Conservation (phyloP, 2,113 vertebrate species). For the Centropus unirufus region DNA sequence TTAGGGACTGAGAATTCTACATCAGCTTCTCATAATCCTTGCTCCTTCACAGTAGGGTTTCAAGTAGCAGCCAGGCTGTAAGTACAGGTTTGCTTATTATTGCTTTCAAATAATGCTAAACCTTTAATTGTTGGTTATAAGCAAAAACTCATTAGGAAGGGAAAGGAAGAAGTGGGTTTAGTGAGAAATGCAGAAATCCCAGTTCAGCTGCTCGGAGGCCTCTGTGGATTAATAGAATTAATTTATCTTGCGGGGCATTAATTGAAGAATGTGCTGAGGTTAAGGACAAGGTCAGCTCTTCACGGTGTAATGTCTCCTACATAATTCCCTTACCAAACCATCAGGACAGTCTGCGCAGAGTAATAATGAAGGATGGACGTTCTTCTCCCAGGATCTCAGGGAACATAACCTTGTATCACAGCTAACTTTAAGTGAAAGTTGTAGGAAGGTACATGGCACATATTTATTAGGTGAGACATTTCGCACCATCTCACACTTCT, state of each 20-base stretch:
- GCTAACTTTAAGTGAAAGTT: neutral
- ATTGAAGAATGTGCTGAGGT: conserved; percentile 60
- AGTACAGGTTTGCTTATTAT: neutral
- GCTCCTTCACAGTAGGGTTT: neutral
- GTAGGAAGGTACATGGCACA: neutral
- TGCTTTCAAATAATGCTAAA: neutral
- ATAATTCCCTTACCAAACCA: conserved; percentile 54
- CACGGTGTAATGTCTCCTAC: conserved; percentile 3
- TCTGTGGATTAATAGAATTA: conserved; percentile 44
- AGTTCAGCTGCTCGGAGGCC: conserved; percentile 5
- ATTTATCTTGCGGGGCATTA: conserved; percentile 45
- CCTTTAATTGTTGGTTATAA: neutral
- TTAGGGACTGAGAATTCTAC: neutral
- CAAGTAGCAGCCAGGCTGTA: neutral
- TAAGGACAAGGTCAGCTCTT: conserved; percentile 62
- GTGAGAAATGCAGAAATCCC: conserved; percentile 35
- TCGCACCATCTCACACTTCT: neutral
- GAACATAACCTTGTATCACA: neutral
- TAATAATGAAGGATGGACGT: conserved; percentile 25
- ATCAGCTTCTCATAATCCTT: neutral
- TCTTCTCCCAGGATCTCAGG: neutral
- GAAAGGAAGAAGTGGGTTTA: neutral
- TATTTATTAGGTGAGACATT: neutral
- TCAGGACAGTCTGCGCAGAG: conserved; percentile 34
- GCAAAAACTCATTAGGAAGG: neutral